A percentile compares a stretch with the other conserved stretches of the same genome.
phyloP scores from a whole-genome alignment of 1,140 invertebrate species.

The Heterodera carotae region DNA sequence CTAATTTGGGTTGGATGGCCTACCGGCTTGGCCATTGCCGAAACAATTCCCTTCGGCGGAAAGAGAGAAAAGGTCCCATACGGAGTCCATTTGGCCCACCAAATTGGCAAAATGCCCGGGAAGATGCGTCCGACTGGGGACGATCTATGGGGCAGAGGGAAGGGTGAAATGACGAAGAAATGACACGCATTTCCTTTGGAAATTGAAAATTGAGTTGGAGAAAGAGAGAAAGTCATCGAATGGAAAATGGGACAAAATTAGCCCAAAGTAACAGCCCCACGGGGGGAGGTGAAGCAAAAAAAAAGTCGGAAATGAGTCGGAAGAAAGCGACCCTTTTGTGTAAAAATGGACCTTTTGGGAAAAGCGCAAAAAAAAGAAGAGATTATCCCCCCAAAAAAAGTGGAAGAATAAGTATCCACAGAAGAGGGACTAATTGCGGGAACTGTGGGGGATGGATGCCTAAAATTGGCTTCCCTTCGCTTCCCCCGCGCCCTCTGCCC shows the following conservation, averaged over 20 bases:
- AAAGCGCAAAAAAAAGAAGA: background rate
- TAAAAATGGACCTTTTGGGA: no score
- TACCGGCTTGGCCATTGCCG: background rate
- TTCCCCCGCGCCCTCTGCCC: background rate
- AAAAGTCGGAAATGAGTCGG: background rate
- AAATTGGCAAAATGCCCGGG: constrained; percentile 16
- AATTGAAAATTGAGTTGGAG: background rate
- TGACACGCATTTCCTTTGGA: background rate
- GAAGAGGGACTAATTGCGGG: background rate
- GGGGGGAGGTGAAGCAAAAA: background rate
- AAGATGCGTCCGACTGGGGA: background rate
- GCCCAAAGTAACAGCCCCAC: background rate
- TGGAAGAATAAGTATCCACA: background rate
- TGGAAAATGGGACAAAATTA: background rate
- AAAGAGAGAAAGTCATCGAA: background rate
- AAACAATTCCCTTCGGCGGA: constrained; percentile 14
- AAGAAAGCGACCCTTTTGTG: no score
- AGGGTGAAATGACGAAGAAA: background rate
- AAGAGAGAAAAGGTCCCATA: background rate
- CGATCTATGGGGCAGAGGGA: constrained; percentile 13
- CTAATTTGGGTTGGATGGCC: constrained; percentile 12
- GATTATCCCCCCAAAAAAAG: background rate
- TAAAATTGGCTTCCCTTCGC: background rate
- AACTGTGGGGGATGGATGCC: no score
- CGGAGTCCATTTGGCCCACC: constrained; percentile 18